Conservation (phyloP, 2,113 vertebrate species). For the Puntigrus tetrazona region DNA sequence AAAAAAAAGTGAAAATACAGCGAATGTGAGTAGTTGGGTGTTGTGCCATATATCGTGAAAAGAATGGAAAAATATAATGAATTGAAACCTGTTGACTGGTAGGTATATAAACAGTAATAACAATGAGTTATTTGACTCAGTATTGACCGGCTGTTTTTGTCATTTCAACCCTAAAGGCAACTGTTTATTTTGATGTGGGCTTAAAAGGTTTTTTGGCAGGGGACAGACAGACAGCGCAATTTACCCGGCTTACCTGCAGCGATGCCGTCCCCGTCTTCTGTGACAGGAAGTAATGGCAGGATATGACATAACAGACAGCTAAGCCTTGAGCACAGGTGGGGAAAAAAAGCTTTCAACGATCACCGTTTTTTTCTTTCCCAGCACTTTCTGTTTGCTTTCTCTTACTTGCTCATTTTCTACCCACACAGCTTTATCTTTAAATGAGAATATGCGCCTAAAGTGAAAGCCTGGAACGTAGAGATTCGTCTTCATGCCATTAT, state of each 20-base stretch:
- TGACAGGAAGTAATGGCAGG: slow-evolving; percentile 45
- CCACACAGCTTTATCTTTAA: not conserved
- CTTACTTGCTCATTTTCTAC: not conserved
- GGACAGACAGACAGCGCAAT: slow-evolving; percentile 31
- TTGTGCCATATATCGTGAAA: not conserved
- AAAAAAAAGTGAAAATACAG: too few species aligned
- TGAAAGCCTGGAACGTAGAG: not conserved
- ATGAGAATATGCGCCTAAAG: not conserved
- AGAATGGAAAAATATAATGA: not conserved
- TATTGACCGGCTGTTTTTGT: slow-evolving; percentile 25
- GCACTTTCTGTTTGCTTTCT: not conserved
- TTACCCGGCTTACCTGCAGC: slow-evolving; percentile 41
- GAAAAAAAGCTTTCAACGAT: not conserved
- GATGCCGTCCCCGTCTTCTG: slow-evolving; percentile 19
- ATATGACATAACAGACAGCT: slow-evolving; percentile 32
- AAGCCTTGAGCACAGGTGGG: slow-evolving; percentile 23
- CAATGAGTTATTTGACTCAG: not conserved
- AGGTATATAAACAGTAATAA: not conserved
- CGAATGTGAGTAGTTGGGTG: not conserved
- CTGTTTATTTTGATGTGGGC: slow-evolving; percentile 37
- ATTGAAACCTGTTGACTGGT: not conserved
- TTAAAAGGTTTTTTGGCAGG: slow-evolving; percentile 23
- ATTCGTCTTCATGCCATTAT: not conserved
- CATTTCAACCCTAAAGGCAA: slow-evolving; percentile 11
- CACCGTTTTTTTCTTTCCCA: not conserved